Conservation (phyloP, 2,113 vertebrate species). For the Siniperca chuatsi region DNA sequence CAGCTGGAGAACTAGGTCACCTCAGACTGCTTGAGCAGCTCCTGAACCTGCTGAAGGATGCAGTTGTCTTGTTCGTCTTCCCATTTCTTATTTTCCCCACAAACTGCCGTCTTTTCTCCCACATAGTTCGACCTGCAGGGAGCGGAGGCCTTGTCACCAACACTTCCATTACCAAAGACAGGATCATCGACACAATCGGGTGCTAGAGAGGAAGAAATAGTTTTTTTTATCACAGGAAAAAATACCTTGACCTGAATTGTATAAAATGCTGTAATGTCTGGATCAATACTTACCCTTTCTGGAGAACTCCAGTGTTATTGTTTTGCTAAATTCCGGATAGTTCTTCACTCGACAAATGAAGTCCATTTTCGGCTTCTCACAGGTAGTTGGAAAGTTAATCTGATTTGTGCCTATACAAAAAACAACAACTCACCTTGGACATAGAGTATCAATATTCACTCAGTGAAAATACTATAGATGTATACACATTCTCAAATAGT, state of each 20-base stretch:
- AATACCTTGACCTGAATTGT: not conserved
- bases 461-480: not conserved
- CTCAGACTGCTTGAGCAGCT: slow-evolving; percentile 31
- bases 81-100: not conserved
- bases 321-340: rapidly evolving
- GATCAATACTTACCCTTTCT: not conserved
- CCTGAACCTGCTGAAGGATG: not conserved
- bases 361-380: rapidly evolving
- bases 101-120: slow-evolving; percentile 34
- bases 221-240: not conserved
- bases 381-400: not conserved
- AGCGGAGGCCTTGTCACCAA: rapidly evolving
- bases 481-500: not conserved
- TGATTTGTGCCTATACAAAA: rapidly evolving
- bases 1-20: slow-evolving; percentile 32
- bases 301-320: slow-evolving; percentile 4
- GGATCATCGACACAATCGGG: rapidly evolving
- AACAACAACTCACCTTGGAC: not conserved
- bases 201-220: not conserved
- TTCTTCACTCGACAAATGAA: slow-evolving; percentile 30
- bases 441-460: not conserved
- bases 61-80: slow-evolving; percentile 13
- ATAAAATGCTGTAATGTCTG: not conserved
- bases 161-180: not conserved
- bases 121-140: not conserved